Base-by-base conservation (phyloP, 1,140 invertebrate genomes). In the Nephotettix cincticeps region DNA sequence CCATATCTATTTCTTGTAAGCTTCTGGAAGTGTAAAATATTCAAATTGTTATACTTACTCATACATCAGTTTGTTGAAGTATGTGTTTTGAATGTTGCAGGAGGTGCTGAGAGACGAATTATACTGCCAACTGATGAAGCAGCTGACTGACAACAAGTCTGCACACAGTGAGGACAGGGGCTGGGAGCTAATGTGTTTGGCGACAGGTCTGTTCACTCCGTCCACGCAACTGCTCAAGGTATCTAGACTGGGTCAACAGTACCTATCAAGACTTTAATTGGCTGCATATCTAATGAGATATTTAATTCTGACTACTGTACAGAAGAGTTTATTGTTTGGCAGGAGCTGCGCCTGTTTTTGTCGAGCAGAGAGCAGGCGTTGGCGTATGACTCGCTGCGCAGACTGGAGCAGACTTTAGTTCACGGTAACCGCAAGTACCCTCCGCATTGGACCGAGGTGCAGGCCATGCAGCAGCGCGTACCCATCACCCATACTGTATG, bases 71-170 rank as follows among this genome's bases (percentile, higher is more conserved):
- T n/a, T n/a, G n/a, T n/a, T n/a, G n/a, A n/a, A n/a, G n/a, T n/a
- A n/a, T n/a, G n/a, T n/a, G n/a, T n/a, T n/a, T 54, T 66, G 40
- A 69, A 69, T 43, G 61, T 68, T 72, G n/a, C 77, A 91, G 88
- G 88, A 93, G 75, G 82, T 90, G 30, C 82, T 98, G 4, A 85
- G 92, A 71, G 96, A 98, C 81, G 96, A 98, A 84, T 84, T 96
- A 29, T 98, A 95, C 77, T 98, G 95, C 79, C 96, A 98, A 83
- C 88, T 98, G 45, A 94, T 97, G 87, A 95, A 96, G 80, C 96
- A 98, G 79, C 81, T 98, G 54, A 98, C 93, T 0, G 91, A 93
- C 70, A 98, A 98, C 81, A 86, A 87, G 71, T 87, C 87, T 75
- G 86, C 89, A 43, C 78, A 92, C 25, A 96, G 94, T 78, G 94